Conservation (phyloP, 2,888 invertebrate species). For the Candidula unifasciata region DNA sequence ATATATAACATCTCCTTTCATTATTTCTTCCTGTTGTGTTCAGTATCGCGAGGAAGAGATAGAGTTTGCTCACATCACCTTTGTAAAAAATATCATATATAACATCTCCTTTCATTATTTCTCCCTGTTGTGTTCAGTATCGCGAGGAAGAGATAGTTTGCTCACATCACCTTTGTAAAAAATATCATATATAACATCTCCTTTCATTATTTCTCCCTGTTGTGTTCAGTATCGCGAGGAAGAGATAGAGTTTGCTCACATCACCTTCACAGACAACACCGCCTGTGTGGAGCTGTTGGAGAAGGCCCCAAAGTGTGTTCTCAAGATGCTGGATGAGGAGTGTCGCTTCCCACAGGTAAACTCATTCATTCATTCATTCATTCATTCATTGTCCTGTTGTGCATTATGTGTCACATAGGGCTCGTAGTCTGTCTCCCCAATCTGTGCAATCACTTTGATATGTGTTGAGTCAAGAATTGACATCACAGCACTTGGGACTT, state of each 20-base stretch:
- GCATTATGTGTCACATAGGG: too few relatives aligned
- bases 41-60: constrained; percentile 73
- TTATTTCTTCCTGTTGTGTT: constrained; percentile 50
- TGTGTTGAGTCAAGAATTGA: too few relatives aligned
- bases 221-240: constrained; percentile 70
- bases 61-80: constrained; percentile 70
- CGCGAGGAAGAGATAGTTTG: constrained; percentile 70
- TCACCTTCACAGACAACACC: constrained; percentile 72
- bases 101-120: constrained; percentile 31
- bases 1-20: neutral
- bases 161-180: constrained; percentile 72
- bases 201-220: constrained; percentile 21
- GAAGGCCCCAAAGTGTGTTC: constrained; percentile 72
- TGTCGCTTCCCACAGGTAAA: constrained; percentile 73
- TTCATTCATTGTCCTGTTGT: too few relatives aligned
- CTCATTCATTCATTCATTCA: neutral
- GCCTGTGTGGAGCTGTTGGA: constrained; percentile 73
- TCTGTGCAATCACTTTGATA: too few relatives aligned
- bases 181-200: constrained; percentile 54
- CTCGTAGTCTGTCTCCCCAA: neutral
- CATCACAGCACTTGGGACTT: too few relatives aligned
- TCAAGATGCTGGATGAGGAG: constrained; percentile 74
- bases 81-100: constrained; percentile 65
- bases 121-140: constrained; percentile 63
- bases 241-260: constrained; percentile 70